Evolutionary conservation across 2,797 vertebrate species (phyloP), one percentile per base, ranked within the genome.

Genomic region (Mormyrus hasselquistii): DNA sequence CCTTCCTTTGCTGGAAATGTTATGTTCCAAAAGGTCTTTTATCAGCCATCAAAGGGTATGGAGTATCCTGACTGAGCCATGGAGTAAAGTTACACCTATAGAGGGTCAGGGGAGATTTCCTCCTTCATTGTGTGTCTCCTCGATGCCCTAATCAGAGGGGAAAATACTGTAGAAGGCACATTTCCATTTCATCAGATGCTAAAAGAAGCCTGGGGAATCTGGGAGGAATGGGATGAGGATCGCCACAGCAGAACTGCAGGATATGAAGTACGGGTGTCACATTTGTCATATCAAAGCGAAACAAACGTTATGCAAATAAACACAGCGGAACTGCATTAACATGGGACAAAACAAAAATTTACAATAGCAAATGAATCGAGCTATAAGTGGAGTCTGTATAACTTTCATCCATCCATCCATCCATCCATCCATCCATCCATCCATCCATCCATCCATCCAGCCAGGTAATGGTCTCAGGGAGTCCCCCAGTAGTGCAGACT

Each of bases 181-280:
- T 79, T 79, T 79, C 73, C 73, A 79, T 79, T 44, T 79, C 73
- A 79, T 79, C 73, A 79, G 73, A 44, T 41, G 14, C 73, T 79
- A 7, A 79, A 79, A 79, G 38, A 44, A 19, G 73, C 8, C 38
- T 44, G 34, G 16, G 38, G 38, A 44, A 44, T 79, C 16, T 79
- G 34, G 73, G 16, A 79, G 73, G 73, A 44, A 79, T 44, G 38
- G 38, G 38, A 1, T 1, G 38, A 8, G 38, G 16, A 9, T 3
- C 0, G 14, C 6, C 38, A n/a, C 4, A 2, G 16, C 6, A 0
- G 9, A 76, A 14, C 38, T n/a, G 16, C 73, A 3, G 38, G 38
- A 44, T n/a, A 3, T 2, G 0, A 44, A 79, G 16, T 2, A 2
- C 2, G 1, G 12, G 7, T 4, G 14, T 44, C 2, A 19, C 5